Base-by-base conservation (phyloP, 2,797 vertebrate genomes). In the Tinamus major region DNA sequence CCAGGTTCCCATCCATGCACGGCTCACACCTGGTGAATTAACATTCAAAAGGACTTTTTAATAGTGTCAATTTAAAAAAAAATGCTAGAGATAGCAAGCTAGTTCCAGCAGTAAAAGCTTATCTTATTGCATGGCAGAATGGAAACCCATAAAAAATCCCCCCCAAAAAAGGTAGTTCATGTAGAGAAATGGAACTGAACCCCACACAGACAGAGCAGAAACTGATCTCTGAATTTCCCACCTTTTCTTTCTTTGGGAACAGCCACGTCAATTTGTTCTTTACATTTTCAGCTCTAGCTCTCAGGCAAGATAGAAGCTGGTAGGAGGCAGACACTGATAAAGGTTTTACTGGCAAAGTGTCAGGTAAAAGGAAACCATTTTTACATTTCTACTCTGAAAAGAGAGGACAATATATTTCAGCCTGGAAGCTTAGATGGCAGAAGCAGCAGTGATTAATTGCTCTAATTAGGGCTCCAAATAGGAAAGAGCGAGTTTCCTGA, bases 391-490 rank as follows among this genome's bases (percentile, higher is more conserved):
- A 63, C n/a, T 93, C 92, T 95, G 90, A 91, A 89, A 93, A 75
- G 91, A 87, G 63, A 87, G 92, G 91, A 89, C 93, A 90, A 88
- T 89, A 88, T 92, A 95, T 95, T 94, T 86, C 76, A 85, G 86
- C 75, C 87, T 91, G 71, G 78, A 87, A 94, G 90, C 79, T 75
- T 79, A 90, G 83, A 92, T 89, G 82, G 89, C 88, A 96, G 89
- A 95, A 93, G 65, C 68, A 93, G 92, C 67, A 91, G 82, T 93
- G 89, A 94, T 96, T 95, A 97, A 97, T 96, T 91, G 89, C 77
- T 95, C 92, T 92, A 95, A 96, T 95, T 95, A 96, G 92, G 72
- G 69, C 70, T 93, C 67, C 53, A 91, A 89, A 94, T 87, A 90
- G 90, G 90, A 94, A 79, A 93, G 94, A 84, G 18, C 1, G 16